Percentiles rank a stretch among this genome's conserved stretches.
Conservation (phyloP, 2,888 invertebrate species). For the Osedax fenrisi region DNA sequence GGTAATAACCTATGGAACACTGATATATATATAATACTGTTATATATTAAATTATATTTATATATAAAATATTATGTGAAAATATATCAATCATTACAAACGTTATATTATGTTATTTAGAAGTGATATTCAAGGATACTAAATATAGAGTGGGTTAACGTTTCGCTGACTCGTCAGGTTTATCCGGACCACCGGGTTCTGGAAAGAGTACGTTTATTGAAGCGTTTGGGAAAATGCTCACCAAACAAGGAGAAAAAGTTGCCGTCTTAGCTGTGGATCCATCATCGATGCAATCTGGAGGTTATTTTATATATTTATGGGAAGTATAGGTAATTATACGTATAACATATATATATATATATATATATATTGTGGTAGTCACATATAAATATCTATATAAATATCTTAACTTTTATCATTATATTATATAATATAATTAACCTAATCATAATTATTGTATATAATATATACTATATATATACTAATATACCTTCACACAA, state of each 20-base stretch:
- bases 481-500: too few species aligned
- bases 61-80: conserved; percentile 31
- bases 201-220: conserved; percentile 59
- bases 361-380: too few species aligned
- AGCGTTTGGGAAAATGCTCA: conserved; percentile 54
- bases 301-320: conserved; percentile 41
- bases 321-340: too few species aligned
- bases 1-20: too few species aligned
- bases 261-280: conserved; percentile 58
- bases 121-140: background rate
- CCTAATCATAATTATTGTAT: too few species aligned
- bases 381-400: too few species aligned
- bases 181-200: conserved; percentile 58
- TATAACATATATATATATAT: too few species aligned
- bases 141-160: background rate
- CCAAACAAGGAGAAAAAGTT: conserved; percentile 50
- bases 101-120: conserved; percentile 18
- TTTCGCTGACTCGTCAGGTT: conserved; percentile 42
- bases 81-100: conserved; percentile 34
- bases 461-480: too few species aligned
- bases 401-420: too few species aligned
- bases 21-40: background rate
- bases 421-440: too few species aligned
- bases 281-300: conserved; percentile 55
- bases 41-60: conserved; percentile 5